Percentiles rank a stretch among this genome's conserved stretches.
phyloP scores from a whole-genome alignment of 2,888 invertebrate genomes.

The Epirrhoe tristata region DNA sequence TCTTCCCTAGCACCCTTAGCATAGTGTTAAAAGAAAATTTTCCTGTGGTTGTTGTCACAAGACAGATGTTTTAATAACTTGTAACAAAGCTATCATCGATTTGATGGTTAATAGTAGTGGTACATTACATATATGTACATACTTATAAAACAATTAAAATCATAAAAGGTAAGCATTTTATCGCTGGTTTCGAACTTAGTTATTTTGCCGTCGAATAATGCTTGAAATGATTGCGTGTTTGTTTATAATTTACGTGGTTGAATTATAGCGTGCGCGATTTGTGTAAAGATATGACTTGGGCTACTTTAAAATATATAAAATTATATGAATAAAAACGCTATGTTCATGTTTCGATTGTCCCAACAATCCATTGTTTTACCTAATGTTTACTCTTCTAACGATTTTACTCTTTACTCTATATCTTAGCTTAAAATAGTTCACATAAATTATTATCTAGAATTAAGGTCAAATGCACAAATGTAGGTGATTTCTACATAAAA shows the following conservation, averaged over 20 bases:
- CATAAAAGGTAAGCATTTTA: slow-evolving; percentile 34
- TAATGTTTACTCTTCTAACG: slow-evolving; percentile 47
- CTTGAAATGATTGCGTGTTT: slow-evolving; percentile 45
- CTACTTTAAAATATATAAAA: slow-evolving; percentile 44
- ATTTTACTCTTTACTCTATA: slow-evolving; percentile 44
- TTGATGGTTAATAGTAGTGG: too few relatives aligned
- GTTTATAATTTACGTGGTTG: slow-evolving; percentile 40
- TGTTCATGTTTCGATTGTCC: slow-evolving; percentile 43
- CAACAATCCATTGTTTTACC: slow-evolving; percentile 46
- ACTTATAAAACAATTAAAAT: slow-evolving; percentile 31
- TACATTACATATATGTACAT: neutral
- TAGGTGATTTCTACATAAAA: slow-evolving; percentile 29
- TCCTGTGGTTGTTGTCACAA: neutral
- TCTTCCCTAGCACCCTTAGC: slow-evolving; percentile 83
- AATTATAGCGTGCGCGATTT: slow-evolving; percentile 44
- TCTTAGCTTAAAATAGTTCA: slow-evolving; percentile 39
- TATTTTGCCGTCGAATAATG: slow-evolving; percentile 33
- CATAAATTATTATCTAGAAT: slow-evolving; percentile 44
- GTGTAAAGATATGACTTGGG: slow-evolving; percentile 40
- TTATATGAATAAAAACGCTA: slow-evolving; percentile 39
- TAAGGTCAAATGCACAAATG: slow-evolving; percentile 41
- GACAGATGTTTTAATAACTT: neutral
- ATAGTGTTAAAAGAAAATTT: slow-evolving; percentile 48
- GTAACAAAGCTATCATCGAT: neutral
- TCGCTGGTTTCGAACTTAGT: slow-evolving; percentile 34